phyloP scores from a whole-genome alignment of 2,888 invertebrate species.

The Protonemura montana region DNA sequence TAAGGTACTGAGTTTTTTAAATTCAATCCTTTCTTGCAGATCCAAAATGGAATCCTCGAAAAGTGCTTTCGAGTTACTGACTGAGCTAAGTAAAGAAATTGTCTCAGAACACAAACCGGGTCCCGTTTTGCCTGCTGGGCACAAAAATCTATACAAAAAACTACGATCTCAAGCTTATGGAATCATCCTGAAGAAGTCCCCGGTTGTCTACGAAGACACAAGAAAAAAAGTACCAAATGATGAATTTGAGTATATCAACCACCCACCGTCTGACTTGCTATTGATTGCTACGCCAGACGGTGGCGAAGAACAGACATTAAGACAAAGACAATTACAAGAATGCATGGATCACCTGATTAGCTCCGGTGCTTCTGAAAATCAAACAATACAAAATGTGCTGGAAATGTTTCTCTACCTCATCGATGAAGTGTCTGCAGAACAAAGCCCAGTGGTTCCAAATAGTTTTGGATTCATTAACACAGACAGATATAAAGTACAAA shows the following conservation, averaged over 20 bases:
- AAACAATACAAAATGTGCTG: background rate
- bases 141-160: background rate
- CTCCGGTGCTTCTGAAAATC: background rate
- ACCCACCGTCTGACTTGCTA: background rate
- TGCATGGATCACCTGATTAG: background rate
- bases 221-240: background rate
- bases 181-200: background rate
- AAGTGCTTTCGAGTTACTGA: background rate
- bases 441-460: background rate
- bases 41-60: background rate
- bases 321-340: background rate
- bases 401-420: background rate
- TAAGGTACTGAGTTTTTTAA: too few relatives aligned
- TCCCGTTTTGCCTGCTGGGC: background rate
- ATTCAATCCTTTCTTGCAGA: background rate
- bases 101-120: background rate
- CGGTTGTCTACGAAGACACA: background rate
- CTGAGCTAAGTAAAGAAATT: background rate
- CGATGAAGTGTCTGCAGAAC: background rate
- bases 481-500: background rate
- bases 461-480: constrained; percentile 9
- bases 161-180: background rate
- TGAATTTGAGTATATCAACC: constrained; percentile 13
- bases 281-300: background rate
- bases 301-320: background rate